These are phyloP conservation scores for Schizotus pectinicornis DNA, from an alignment of 2,888 invertebrate genomes.

Conservation along the genomic window DNA sequence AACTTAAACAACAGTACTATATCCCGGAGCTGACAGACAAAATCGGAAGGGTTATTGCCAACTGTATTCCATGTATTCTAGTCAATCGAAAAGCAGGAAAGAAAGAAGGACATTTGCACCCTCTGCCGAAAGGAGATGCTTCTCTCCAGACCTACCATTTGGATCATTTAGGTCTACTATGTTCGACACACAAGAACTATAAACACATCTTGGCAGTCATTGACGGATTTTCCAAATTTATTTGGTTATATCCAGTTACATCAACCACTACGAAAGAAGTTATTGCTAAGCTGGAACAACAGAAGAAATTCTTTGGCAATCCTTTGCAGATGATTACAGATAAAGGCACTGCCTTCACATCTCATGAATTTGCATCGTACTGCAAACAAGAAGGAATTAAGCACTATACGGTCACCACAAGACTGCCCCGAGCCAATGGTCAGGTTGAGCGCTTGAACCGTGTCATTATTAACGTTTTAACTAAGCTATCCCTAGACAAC, in stretches of 20 bases:
- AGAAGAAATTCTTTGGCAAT: slow-evolving; percentile 34
- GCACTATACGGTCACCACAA: slow-evolving; percentile 40
- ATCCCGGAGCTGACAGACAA: slow-evolving; percentile 34
- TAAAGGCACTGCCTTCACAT: slow-evolving; percentile 50
- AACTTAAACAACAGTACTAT: slow-evolving; percentile 30
- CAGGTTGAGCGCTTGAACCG: slow-evolving; percentile 48
- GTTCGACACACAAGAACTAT: slow-evolving; percentile 42
- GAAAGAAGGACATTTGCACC: slow-evolving; percentile 42
- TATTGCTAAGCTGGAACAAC: slow-evolving; percentile 18
- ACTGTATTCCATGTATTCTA: slow-evolving; percentile 42
- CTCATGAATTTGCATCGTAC: slow-evolving; percentile 47
- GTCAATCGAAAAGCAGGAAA: slow-evolving; percentile 42
- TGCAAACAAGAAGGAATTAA: slow-evolving; percentile 48
- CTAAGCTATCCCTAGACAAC: slow-evolving; percentile 48
- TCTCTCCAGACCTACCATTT: slow-evolving; percentile 46
- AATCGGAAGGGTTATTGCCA: slow-evolving; percentile 26
- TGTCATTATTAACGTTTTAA: slow-evolving; percentile 45
- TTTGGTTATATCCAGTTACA: slow-evolving; percentile 46
- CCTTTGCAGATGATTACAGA: slow-evolving; percentile 43
- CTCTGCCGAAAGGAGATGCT: slow-evolving; percentile 41
- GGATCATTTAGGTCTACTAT: slow-evolving; percentile 49
- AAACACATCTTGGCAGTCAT: slow-evolving; percentile 44
- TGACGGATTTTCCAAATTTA: slow-evolving; percentile 47
- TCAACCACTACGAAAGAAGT: slow-evolving; percentile 40
- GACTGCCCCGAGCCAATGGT: slow-evolving; percentile 50